Base-by-base conservation (phyloP, 2,888 invertebrate genomes). In the Odontomyia ornata region DNA sequence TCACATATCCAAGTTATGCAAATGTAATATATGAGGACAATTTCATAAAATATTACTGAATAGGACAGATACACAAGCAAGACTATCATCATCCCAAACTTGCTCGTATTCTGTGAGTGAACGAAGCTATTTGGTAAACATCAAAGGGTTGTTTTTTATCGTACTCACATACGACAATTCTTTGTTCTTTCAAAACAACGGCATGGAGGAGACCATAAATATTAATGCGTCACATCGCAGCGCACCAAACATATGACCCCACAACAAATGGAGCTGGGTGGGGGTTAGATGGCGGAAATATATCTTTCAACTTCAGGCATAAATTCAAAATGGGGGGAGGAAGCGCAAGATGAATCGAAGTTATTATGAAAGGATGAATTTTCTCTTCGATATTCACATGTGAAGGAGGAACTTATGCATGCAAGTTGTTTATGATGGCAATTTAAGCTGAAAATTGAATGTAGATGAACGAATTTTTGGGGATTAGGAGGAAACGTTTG, bases 361-460 rank as follows among this genome's bases (percentile, higher is more conserved):
- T 46, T 46, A 46, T 46, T 23, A 46, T 69, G 4, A 69, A 46
- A 15, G 47, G 69, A 69, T 69, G 64, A 64, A 3, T 64, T 64
- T 64, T 64, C 28, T 13, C n/a, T 69, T 69, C 7, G 52, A 13
- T 52, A 15, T 52, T 52, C 52, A 52, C 52, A 52, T 52, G 52
- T 52, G 52, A n/a, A n/a, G 13, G 25, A 18, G 11, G 52, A 3
- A 52, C 23, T 69, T 46, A n/a, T 46, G 25, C 27, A 46, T 46
- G 46, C 15, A 30, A 36, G 36, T 18, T n/a, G 18, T 65, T 36
- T 65, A 28, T 36, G 69, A 69, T 25, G 47, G 30, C 46, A 69
- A 47, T 13, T 69, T 69, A 69, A 69, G 69, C 69, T 21, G 46
- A 69, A 46, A 47, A 47, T 46, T 69, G 47, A 69, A 69, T 46